Conservation (phyloP, 2,113 vertebrate species). For the Erythrolamprus reginae region DNA sequence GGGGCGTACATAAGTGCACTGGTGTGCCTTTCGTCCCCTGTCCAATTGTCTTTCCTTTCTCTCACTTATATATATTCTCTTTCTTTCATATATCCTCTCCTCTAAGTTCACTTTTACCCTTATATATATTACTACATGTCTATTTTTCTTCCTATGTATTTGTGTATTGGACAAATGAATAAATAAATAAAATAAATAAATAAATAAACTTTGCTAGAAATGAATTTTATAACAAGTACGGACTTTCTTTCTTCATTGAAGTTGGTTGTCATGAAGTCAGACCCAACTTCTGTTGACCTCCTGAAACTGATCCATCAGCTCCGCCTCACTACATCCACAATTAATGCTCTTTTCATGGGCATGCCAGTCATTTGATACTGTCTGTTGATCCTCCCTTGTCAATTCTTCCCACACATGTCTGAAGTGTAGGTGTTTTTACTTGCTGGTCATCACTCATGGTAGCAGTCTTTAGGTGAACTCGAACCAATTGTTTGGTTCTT, state of each 20-base stretch:
- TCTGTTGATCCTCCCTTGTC: neutral
- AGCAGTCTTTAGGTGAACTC: neutral
- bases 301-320: neutral
- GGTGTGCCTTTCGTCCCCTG: no score
- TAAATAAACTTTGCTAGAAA: neutral
- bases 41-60: no score
- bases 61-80: no score
- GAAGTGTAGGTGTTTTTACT: neutral
- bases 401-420: neutral
- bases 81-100: no score
- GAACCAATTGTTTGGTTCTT: neutral
- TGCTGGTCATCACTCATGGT: neutral
- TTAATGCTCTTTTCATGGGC: neutral
- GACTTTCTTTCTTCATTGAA: neutral
- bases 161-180: no score
- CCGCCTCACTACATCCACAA: neutral
- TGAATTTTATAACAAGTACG: neutral
- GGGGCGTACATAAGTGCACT: no score
- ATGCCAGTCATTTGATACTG: neutral
- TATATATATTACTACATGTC: no score
- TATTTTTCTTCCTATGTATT: no score
- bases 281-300: neutral
- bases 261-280: neutral
- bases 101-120: no score
- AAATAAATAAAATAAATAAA: no score